Evolutionary conservation across 1,140 invertebrate genomes (phyloP).

Genomic region (Aphaenogaster rudis): DNA sequence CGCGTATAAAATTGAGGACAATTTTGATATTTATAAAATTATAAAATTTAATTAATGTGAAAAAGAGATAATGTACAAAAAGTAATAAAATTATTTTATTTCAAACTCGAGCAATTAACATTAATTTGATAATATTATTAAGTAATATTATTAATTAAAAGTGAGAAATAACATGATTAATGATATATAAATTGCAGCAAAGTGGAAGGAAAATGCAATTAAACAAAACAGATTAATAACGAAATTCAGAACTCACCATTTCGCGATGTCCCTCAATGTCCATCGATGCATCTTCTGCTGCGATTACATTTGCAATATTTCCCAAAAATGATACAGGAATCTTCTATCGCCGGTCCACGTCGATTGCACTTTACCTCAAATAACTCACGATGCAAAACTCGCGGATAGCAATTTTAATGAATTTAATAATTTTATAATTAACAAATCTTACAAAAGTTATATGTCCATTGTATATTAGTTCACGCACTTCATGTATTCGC

Average conservation of each 20-base stretch:
- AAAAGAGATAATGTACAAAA: background rate
- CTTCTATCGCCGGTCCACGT: background rate
- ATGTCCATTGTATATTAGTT: background rate
- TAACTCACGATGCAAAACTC: background rate
- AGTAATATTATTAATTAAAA: background rate
- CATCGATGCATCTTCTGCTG: background rate
- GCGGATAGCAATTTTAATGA: background rate
- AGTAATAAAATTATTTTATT: background rate
- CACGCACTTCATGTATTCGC: background rate
- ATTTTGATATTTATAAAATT: constrained; percentile 2
- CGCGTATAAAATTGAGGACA: no score
- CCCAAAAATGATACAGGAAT: background rate
- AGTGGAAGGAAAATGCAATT: background rate
- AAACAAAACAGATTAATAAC: background rate
- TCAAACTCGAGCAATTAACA: background rate
- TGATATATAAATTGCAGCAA: background rate
- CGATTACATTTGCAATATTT: background rate
- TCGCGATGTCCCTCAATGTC: background rate
- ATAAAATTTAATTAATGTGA: background rate
- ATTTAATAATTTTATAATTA: background rate
- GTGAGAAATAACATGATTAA: background rate
- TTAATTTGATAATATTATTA: background rate
- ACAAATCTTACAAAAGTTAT: background rate
- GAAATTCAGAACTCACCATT: background rate
- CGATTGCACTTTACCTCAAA: background rate